Conservation (phyloP, 2,797 vertebrate species). For the Pipistrellus pipistrellus region DNA sequence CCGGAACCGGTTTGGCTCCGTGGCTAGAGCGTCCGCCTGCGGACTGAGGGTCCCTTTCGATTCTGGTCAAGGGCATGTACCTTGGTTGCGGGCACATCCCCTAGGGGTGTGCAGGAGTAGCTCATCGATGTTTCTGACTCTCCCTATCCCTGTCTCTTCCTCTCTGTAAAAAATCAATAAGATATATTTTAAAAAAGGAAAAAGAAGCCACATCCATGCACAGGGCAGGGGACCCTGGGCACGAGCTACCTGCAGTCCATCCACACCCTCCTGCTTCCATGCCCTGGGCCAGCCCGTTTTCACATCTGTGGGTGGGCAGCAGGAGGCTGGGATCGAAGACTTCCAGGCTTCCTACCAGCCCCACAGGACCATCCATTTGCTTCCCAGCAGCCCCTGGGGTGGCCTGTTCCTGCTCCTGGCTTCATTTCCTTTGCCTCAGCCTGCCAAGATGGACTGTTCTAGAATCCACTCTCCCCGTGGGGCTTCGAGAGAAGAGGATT, state of each 20-base stretch:
- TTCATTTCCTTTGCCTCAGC: slow-evolving; percentile 3
- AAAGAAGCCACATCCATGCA: neutral
- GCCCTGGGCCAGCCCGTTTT: neutral
- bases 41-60: no score
- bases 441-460: neutral
- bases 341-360: neutral
- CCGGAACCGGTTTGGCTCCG: no score
- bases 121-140: no score
- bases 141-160: no score
- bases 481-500: slow-evolving; percentile 33
- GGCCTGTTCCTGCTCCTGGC: neutral
- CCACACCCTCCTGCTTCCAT: neutral
- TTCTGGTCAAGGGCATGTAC: no score
- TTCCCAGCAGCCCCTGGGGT: neutral
- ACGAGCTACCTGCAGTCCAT: neutral
- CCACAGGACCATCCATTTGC: neutral
- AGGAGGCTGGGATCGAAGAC: neutral
- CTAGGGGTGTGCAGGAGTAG: no score
- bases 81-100: no score
- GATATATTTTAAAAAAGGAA: no score
- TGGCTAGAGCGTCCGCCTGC: no score
- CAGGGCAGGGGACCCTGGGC: slow-evolving; percentile 46
- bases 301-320: neutral
- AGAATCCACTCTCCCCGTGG: neutral
- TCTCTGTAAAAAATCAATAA: no score